A percentile compares a stretch with the other conserved stretches of the same genome.
Conservation (phyloP, 2,113 vertebrate species). For the Notothenia rossii region DNA sequence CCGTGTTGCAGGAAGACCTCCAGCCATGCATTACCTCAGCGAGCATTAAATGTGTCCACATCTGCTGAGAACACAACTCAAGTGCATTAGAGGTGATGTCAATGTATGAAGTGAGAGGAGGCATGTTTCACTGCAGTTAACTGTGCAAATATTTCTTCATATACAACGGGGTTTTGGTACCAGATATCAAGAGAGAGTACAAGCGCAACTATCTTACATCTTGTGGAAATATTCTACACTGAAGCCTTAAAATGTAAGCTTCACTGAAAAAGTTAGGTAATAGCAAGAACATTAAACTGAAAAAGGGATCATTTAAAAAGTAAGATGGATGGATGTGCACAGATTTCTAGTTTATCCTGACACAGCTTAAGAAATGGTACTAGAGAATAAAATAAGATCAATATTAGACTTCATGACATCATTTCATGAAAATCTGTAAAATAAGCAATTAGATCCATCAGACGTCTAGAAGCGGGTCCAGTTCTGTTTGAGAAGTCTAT, state of each 20-base stretch:
- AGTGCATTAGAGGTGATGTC: constrained; percentile 18
- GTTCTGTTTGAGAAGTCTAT: not conserved
- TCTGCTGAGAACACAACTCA: constrained; percentile 20
- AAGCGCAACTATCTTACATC: not conserved
- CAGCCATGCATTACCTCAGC: constrained; percentile 33
- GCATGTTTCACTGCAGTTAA: constrained; percentile 8
- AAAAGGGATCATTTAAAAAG: not conserved
- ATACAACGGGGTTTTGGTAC: not conserved
- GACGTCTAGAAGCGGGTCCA: not conserved
- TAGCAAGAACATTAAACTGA: too few relatives aligned
- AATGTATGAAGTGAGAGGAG: constrained; percentile 25
- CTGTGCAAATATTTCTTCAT: not conserved
- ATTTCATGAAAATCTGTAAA: not conserved
- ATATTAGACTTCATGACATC: not conserved
- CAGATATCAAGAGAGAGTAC: not conserved
- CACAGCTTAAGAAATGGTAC: not conserved
- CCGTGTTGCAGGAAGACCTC: constrained; percentile 16
- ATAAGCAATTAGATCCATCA: not conserved
- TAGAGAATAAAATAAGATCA: not conserved
- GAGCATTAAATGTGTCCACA: constrained; percentile 17
- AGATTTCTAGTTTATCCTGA: not conserved
- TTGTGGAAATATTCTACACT: constrained; percentile 6
- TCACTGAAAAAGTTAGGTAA: not conserved
- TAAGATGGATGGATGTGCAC: not conserved
- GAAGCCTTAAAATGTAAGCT: not conserved